Percentiles rank a stretch among this genome's conserved stretches.
phyloP scores from a whole-genome alignment of 2,113 vertebrate species.

The Edolisoma coerulescens region DNA sequence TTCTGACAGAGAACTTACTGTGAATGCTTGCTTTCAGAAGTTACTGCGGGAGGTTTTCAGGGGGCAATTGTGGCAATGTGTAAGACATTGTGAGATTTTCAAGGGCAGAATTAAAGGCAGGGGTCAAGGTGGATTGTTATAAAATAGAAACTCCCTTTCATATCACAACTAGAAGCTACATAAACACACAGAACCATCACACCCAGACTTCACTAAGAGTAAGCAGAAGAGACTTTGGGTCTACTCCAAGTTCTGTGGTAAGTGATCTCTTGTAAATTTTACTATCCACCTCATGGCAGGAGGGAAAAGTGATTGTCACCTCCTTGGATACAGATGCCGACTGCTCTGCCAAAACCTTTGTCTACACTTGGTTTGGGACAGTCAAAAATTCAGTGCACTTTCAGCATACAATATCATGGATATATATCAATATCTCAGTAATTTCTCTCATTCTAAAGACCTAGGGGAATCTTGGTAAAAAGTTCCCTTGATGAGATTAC shows the following conservation, averaged over 20 bases:
- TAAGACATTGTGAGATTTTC: not conserved
- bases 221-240: not conserved
- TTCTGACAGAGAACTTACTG: not conserved
- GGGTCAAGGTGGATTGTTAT: not conserved
- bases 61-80: not conserved
- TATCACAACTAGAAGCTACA: not conserved
- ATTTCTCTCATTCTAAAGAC: not conserved
- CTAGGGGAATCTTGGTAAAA: not conserved
- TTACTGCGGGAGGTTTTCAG: not conserved
- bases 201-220: not conserved
- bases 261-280: not conserved
- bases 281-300: not conserved
- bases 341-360: not conserved
- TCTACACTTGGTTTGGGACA: not conserved
- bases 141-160: not conserved
- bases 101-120: not conserved
- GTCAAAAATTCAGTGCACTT: not conserved
- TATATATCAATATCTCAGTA: not conserved
- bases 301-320: not conserved
- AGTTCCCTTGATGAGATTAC: not conserved
- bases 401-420: not conserved
- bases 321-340: not conserved
- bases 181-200: not conserved
- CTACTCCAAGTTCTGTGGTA: not conserved
- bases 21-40: not conserved